Conservation (phyloP, 2,888 invertebrate species). For the Plagiodera versicolora region DNA sequence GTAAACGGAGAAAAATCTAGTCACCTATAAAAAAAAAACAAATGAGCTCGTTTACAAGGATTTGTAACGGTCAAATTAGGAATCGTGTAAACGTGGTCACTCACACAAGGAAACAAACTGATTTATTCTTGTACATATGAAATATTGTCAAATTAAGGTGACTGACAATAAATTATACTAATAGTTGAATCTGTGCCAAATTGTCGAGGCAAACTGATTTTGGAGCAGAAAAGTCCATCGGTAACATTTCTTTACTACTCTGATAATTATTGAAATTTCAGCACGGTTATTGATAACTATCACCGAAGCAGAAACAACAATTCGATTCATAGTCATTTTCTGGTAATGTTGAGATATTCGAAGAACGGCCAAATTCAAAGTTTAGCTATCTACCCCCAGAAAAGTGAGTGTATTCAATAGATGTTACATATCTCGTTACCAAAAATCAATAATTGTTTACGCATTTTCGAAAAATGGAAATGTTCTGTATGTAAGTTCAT, state of each 20-base stretch:
- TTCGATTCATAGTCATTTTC: background rate
- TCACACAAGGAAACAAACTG: slow-evolving; percentile 12
- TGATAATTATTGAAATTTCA: slow-evolving; percentile 12
- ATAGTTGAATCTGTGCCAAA: slow-evolving; percentile 31
- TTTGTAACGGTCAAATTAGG: background rate
- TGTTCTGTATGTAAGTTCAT: slow-evolving; percentile 39
- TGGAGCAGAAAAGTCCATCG: background rate
- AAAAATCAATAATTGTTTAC: slow-evolving; percentile 30
- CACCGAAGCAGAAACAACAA: slow-evolving; percentile 3
- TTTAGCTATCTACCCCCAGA: slow-evolving; percentile 15
- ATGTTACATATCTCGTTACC: slow-evolving; percentile 50
- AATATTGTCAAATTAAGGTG: slow-evolving; percentile 50
- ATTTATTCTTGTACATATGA: slow-evolving; percentile 32
- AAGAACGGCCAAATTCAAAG: slow-evolving; percentile 14
- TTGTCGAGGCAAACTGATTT: slow-evolving; percentile 8
- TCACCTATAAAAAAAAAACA: slow-evolving; percentile 28
- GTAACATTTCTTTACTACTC: slow-evolving; percentile 2
- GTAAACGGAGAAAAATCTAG: slow-evolving; percentile 32
- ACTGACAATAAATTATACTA: slow-evolving; percentile 51
- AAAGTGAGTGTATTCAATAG: slow-evolving; percentile 41
- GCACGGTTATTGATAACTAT: slow-evolving; percentile 17
- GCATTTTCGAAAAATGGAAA: slow-evolving; percentile 30
- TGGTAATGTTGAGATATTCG: slow-evolving; percentile 9
- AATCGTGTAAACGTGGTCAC: background rate
- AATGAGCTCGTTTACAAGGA: background rate